Evolutionary conservation across 1,140 invertebrate genomes (phyloP), one percentile per base, ranked within the genome.

Genomic region (Gryllus bimaculatus): DNA sequence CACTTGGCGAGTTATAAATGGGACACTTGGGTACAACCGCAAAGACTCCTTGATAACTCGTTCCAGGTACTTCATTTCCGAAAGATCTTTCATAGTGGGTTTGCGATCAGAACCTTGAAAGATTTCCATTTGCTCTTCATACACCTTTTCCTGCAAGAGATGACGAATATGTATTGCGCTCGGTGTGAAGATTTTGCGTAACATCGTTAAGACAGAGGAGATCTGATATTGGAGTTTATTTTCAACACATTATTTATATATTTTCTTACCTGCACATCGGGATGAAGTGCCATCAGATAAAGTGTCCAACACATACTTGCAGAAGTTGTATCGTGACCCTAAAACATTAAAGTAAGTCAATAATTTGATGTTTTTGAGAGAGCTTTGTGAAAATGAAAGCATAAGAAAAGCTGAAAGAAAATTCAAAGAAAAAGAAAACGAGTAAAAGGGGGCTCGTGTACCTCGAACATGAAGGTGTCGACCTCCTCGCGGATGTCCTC

Each of bases 11-110:
- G 81, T 83, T 78, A 92, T 88, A 49, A 88, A 81, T 13, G 92
- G 91, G n/a, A 91, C 90, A 79, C 89, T 89, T 15, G 92, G 91
- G 84, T 88, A 92, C 8, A 91, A 79, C 80, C 90, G 83, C 5
- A 91, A 83, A 6, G 87, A 82, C 85, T 92, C 90, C 81, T 91
- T 93, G 20, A 93, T 88, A 47, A 89, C 90, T 80, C 88, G 87
- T 81, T 92, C 91, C 8, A 92, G 83, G 84, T 91, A 92, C 26
- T 87, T 87, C 82, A 92, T 84, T 80, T 89, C 84, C 21, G 84
- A 77, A 5, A 90, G 79, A 75, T 89, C 86, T 73, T 88, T 85
- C 79, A 86, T 81, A 7, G 86, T 88, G 2, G 86, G 82, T 47
- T 81, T 79, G 18, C 81, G 76, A 8, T 81, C 79, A 13, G 75